Evolutionary conservation across 2,888 invertebrate genomes (phyloP).

Genomic region (Tridacna gigas): DNA sequence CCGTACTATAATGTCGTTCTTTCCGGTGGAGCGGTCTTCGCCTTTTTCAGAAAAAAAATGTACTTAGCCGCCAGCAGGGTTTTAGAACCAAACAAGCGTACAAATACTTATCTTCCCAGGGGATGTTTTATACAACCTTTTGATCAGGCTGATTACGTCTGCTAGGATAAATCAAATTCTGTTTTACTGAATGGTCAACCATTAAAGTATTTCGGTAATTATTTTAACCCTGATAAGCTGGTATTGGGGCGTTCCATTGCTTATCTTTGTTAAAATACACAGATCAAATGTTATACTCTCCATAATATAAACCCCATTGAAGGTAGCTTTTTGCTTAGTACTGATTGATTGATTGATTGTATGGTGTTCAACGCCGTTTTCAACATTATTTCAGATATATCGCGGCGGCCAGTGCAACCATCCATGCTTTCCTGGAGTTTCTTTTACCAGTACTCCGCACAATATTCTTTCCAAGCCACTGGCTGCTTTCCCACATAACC

Average conservation of each 20-base stretch:
- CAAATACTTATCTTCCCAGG: conserved; percentile 22
- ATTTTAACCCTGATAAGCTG: conserved; percentile 14
- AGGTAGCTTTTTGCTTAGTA: too few relatives aligned
- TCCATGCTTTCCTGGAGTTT: too few relatives aligned
- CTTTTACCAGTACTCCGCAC: too few relatives aligned
- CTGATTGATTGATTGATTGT: too few relatives aligned
- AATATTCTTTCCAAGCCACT: too few relatives aligned
- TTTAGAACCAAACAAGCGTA: background rate
- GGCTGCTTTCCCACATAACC: too few relatives aligned
- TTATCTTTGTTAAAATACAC: background rate
- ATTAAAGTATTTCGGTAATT: background rate
- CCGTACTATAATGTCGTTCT: background rate
- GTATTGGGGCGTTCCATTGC: background rate
- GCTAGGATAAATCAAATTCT: conserved; percentile 12
- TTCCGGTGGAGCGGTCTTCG: background rate
- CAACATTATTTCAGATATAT: too few relatives aligned
- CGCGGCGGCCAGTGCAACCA: too few relatives aligned
- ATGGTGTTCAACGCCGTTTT: too few relatives aligned
- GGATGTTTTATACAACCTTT: conserved; percentile 16
- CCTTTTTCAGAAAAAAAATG: background rate
- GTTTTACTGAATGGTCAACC: conserved; percentile 13
- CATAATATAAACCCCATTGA: too few relatives aligned
- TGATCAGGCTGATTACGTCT: conserved; percentile 19
- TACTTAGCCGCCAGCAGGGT: background rate
- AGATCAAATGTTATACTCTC: too few relatives aligned